A percentile compares a stretch with the other conserved stretches of the same genome.
Conservation (phyloP, 92 coral and sea anemone species). For the Bergia sp. region DNA sequence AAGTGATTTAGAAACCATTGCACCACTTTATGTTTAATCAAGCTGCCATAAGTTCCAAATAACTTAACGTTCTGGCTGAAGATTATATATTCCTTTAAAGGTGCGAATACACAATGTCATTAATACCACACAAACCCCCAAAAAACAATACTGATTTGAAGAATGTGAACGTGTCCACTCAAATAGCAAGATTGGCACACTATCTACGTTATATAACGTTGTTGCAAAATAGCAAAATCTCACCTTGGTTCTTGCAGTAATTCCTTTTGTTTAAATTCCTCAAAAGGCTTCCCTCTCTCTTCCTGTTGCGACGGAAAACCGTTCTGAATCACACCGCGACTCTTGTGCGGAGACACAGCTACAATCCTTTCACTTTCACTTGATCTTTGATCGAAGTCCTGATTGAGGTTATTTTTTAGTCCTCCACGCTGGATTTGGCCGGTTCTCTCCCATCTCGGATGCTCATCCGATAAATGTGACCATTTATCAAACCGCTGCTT, state of each 20-base stretch:
- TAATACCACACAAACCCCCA: neutral
- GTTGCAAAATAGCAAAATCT: neutral
- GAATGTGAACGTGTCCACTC: neutral
- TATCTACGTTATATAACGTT: neutral
- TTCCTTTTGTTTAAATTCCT: neutral
- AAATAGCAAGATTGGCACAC: neutral
- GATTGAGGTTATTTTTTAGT: neutral
- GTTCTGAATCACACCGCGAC: neutral
- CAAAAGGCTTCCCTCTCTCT: neutral
- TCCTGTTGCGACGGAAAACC: slow-evolving; percentile 20
- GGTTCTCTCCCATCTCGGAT: slow-evolving; percentile 3
- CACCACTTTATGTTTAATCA: neutral
- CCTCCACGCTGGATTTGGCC: neutral
- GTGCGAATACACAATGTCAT: neutral
- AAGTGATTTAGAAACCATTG: neutral
- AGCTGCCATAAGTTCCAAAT: neutral
- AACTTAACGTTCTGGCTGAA: neutral
- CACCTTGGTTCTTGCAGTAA: slow-evolving; percentile 22
- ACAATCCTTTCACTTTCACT: neutral
- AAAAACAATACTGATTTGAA: neutral
- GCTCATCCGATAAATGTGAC: neutral
- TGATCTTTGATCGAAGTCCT: slow-evolving; percentile 2
- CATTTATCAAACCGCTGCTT: neutral
- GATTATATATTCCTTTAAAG: neutral
- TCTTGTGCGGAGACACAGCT: neutral